phyloP scores from a whole-genome alignment of 2,113 vertebrate genomes.

The Hypanus sabinus region DNA sequence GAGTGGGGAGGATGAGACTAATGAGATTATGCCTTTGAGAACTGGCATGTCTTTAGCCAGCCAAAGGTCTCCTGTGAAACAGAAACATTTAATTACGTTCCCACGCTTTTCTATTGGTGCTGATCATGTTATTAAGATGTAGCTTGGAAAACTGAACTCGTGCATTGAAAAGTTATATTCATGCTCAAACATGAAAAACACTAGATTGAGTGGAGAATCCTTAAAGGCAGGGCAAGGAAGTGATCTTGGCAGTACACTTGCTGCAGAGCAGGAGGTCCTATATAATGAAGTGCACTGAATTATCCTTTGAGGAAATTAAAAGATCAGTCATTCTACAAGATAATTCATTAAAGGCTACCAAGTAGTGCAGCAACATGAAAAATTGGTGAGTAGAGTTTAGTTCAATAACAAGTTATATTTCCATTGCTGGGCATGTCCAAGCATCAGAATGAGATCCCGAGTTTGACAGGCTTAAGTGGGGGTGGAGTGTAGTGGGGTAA shows the following conservation, averaged over 20 bases:
- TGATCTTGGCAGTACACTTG: not conserved
- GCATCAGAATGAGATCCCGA: not conserved
- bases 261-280: not conserved
- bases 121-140: not conserved
- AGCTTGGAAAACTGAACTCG: not conserved
- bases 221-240: not conserved
- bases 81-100: not conserved
- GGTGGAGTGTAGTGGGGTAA: too few relatives aligned
- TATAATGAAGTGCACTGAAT: not conserved
- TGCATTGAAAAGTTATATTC: not conserved
- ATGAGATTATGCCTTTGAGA: too few relatives aligned
- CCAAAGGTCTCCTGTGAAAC: too few relatives aligned
- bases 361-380: not conserved
- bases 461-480: not conserved
- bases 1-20: too few relatives aligned
- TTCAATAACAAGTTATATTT: not conserved
- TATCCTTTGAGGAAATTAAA: not conserved
- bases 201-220: not conserved
- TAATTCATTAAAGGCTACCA: not conserved
- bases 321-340: not conserved
- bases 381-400: not conserved
- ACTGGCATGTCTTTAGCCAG: too few relatives aligned
- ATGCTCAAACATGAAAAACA: not conserved
- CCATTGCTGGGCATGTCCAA: not conserved
- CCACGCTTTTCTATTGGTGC: not conserved